Conservation (phyloP, 2,797 vertebrate species). For the Gobionotothen gibberifrons region DNA sequence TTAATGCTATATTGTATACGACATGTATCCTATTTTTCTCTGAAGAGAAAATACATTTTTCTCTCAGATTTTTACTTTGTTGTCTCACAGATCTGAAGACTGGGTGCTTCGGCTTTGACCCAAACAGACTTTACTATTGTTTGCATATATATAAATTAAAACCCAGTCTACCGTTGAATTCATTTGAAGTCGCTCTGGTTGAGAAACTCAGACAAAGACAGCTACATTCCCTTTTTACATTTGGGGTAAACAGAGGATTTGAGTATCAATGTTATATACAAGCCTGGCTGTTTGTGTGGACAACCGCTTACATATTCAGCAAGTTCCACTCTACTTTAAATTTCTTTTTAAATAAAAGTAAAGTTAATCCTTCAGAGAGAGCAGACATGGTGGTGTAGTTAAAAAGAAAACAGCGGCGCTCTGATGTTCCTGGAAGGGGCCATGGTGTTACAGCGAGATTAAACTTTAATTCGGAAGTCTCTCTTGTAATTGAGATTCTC, state of each 20-base stretch:
- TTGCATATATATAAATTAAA: constrained; percentile 63
- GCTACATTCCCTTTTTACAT: too few relatives aligned
- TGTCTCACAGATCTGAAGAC: background rate
- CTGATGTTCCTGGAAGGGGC: constrained; percentile 66
- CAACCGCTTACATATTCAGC: constrained; percentile 40
- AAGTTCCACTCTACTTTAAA: constrained; percentile 63
- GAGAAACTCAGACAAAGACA: constrained; percentile 11
- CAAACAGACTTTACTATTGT: constrained; percentile 22
- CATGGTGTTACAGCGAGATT: constrained; percentile 60
- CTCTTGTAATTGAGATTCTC: constrained; percentile 74
- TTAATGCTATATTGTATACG: background rate
- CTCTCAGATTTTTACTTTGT: constrained; percentile 5
- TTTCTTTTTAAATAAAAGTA: constrained; percentile 73
- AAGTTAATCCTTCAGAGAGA: constrained; percentile 65
- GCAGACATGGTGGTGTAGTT: constrained; percentile 58
- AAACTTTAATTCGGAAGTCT: constrained; percentile 76
- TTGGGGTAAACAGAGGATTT: constrained; percentile 20
- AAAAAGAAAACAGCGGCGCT: constrained; percentile 68
- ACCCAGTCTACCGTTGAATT: constrained; percentile 44
- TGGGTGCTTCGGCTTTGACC: constrained; percentile 11
- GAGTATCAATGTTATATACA: constrained; percentile 27
- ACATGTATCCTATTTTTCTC: background rate
- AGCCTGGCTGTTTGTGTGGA: constrained; percentile 47
- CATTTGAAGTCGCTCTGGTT: constrained; percentile 52
- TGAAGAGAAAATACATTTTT: background rate